A percentile compares a stretch with the other conserved stretches of the same genome.
Conservation (phyloP, 2,113 vertebrate genomes). For the Peromyscus californicus region DNA sequence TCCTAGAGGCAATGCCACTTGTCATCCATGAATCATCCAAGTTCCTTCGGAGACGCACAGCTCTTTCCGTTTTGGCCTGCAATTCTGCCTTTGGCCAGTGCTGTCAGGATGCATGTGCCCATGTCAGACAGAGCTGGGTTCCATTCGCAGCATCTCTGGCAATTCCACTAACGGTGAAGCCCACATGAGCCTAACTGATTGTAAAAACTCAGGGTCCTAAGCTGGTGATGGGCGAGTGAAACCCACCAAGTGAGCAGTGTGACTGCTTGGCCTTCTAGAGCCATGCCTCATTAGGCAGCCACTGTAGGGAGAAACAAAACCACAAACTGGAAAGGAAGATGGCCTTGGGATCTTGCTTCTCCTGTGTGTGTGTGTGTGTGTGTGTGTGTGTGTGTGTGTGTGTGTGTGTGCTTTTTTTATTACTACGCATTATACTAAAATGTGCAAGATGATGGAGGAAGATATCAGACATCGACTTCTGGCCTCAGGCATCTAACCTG, state of each 20-base stretch:
- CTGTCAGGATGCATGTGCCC: not conserved
- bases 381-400: not conserved
- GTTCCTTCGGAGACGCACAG: not conserved
- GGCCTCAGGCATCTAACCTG: not conserved
- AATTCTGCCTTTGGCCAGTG: not conserved
- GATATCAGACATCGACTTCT: not conserved
- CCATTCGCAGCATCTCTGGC: not conserved
- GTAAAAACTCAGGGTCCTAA: not conserved
- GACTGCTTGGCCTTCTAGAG: slow-evolving; percentile 39
- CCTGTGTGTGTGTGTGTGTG: not conserved
- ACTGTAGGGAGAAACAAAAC: slow-evolving; percentile 41
- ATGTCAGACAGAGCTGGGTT: not conserved
- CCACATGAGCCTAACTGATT: slow-evolving; percentile 6
- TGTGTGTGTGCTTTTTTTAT: not conserved
- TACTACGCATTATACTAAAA: not conserved
- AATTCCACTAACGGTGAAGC: not conserved
- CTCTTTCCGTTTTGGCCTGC: not conserved
- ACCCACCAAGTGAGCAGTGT: not conserved
- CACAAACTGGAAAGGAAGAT: slow-evolving; percentile 20
- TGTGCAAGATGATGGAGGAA: not conserved
- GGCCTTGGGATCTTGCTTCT: not conserved
- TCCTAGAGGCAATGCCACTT: not conserved
- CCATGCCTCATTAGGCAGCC: slow-evolving; percentile 54
- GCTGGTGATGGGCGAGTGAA: slow-evolving; percentile 42
- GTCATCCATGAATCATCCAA: not conserved